Base-by-base conservation (phyloP, 2,888 invertebrate genomes). In the Elegia similella region DNA sequence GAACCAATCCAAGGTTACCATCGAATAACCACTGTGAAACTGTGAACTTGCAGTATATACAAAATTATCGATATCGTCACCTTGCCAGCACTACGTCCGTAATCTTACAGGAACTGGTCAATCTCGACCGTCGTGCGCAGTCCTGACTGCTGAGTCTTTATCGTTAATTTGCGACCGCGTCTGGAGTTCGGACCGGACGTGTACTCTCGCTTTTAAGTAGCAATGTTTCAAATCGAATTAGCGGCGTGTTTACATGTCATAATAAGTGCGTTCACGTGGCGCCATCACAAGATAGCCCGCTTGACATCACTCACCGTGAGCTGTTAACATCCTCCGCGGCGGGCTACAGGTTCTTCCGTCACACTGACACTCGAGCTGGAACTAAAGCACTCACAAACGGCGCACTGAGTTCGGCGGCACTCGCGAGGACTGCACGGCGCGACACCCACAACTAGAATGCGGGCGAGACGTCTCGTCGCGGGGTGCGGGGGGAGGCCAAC, bases 381-480 rank as follows among this genome's bases (percentile, higher is more conserved):
- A 84, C 73, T 64, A 77, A 74, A 88, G 87, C 90, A 90, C 90
- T 88, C 88, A 90, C 90, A 88, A 88, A 87, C 85, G 85, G 88
- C 90, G 90, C 90, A 91, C 91, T 88, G 68, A 86, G 85, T 85
- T 82, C 82, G 77, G 85, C 81, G 84, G 79, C 87, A 89, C 88
- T 88, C 91, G 87, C 91, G 91, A 87, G 80, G 86, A 86, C 90
- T 88, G 88, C 86, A 89, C 91, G 71, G 86, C 86, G 86, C 87
- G 87, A 90, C 88, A 89, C 86, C 88, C 90, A 90, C 89, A 82
- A 90, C 89, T 89, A 88, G 90, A 91, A 90, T 91, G 91, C 85
- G 88, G 88, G 84, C 82, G 84, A 86, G 82, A 82, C 76, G 75
- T 73, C 63, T 62, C 72, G 80, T 80, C 78, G 83, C 81, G 85